A percentile compares a stretch with the other conserved stretches of the same genome.
These are phyloP conservation scores for Athalia cordata DNA, from an alignment of 2,888 invertebrate species.

Conservation along the genomic window DNA sequence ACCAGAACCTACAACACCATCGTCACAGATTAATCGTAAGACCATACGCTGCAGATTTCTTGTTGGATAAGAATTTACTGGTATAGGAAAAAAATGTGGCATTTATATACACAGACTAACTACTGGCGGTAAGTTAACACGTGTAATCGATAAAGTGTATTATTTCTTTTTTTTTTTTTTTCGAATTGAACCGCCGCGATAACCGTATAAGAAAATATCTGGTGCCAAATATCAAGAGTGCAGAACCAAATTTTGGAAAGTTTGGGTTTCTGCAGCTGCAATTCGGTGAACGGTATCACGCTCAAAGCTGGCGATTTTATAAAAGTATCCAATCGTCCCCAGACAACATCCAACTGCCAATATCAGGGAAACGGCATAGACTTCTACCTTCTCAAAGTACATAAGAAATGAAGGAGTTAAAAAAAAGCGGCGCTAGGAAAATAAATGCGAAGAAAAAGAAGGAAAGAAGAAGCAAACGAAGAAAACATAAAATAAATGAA, in stretches of 20 bases:
- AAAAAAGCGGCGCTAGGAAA: constrained; percentile 31
- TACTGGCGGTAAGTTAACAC: constrained; percentile 8
- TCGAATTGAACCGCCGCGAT: constrained; percentile 47
- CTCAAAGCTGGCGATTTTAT: constrained; percentile 72
- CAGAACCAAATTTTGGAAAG: constrained; percentile 72
- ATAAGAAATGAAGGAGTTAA: constrained; percentile 26
- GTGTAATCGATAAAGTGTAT: neutral
- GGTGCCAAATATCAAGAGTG: constrained; percentile 71
- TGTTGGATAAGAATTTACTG: constrained; percentile 5
- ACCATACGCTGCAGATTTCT: constrained; percentile 1
- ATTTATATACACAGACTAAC: neutral
- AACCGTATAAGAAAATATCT: constrained; percentile 42
- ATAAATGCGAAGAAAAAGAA: constrained; percentile 25
- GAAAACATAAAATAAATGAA: constrained; percentile 35
- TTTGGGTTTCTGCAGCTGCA: constrained; percentile 71
- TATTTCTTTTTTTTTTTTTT: neutral
- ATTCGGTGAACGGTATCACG: constrained; percentile 64
- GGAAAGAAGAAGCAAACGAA: constrained; percentile 11
- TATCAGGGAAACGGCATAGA: constrained; percentile 53
- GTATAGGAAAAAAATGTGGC: neutral
- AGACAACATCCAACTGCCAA: constrained; percentile 64
- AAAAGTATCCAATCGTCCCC: constrained; percentile 52
- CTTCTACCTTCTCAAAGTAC: constrained; percentile 4
- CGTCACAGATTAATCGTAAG: constrained; percentile 3
- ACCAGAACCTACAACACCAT: constrained; percentile 18